Conservation (phyloP, 2,797 vertebrate species). For the Typhlichthys eigenmanni region DNA sequence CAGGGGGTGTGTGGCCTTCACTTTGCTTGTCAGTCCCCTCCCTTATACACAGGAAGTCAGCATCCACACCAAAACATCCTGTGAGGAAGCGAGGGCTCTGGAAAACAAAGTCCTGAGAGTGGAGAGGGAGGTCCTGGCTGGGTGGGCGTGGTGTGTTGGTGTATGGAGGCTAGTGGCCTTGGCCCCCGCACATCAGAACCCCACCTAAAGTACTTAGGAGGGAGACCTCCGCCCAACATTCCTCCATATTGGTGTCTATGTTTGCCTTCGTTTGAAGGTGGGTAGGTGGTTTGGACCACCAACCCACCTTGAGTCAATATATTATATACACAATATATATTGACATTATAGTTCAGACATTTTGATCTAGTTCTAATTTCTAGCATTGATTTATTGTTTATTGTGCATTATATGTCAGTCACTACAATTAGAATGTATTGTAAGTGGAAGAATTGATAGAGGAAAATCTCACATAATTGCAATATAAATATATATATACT, state of each 20-base stretch:
- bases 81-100: constrained; percentile 77
- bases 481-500: too few relatives aligned
- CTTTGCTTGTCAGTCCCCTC: constrained; percentile 80
- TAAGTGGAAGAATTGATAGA: too few relatives aligned
- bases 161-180: constrained; percentile 62
- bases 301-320: too few relatives aligned
- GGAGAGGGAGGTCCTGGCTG: constrained; percentile 49
- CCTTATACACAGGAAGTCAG: constrained; percentile 82
- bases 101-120: constrained; percentile 72
- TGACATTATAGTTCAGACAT: too few relatives aligned
- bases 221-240: constrained; percentile 58
- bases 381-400: too few relatives aligned
- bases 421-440: too few relatives aligned
- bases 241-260: constrained; percentile 36
- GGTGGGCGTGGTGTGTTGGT: constrained; percentile 58
- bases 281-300: constrained; percentile 35
- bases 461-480: too few relatives aligned
- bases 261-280: not conserved
- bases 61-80: constrained; percentile 82
- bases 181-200: constrained; percentile 45
- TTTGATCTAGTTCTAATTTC: too few relatives aligned
- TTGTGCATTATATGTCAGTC: too few relatives aligned
- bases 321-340: too few relatives aligned
- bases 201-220: constrained; percentile 36
- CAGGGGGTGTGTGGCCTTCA: constrained; percentile 76